phyloP scores from a whole-genome alignment of 2,888 invertebrate species.

The Tipula unca region DNA sequence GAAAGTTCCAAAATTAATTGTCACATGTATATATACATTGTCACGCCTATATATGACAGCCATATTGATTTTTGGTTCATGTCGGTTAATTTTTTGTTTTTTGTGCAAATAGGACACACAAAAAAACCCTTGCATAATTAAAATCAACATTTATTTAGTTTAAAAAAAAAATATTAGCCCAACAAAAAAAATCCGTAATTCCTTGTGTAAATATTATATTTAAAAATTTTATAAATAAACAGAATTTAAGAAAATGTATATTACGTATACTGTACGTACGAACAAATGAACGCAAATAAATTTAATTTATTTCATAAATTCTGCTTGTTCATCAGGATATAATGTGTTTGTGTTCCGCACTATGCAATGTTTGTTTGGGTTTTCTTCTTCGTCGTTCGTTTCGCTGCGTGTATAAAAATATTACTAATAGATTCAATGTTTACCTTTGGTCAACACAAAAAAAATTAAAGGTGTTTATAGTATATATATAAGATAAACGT shows the following conservation, averaged over 20 bases:
- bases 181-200: not conserved
- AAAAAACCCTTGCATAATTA: not conserved
- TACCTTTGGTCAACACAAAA: not conserved
- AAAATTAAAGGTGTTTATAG: no score
- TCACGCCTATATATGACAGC: not conserved
- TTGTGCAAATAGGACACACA: not conserved
- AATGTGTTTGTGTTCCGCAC: not conserved
- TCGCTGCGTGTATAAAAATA: not conserved
- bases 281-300: not conserved
- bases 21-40: not conserved
- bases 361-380: not conserved
- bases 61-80: not conserved
- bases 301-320: not conserved
- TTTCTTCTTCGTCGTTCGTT: not conserved
- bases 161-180: not conserved
- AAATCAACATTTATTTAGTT: not conserved
- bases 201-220: not conserved
- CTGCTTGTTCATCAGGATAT: not conserved
- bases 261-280: not conserved
- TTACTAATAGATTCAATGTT: not conserved
- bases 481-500: no score
- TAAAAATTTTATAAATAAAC: not conserved
- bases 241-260: not conserved
- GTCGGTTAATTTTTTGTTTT: not conserved
- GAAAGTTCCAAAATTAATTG: not conserved